phyloP scores from a whole-genome alignment of 2,888 invertebrate species.

The Parnassius mnemosyne region DNA sequence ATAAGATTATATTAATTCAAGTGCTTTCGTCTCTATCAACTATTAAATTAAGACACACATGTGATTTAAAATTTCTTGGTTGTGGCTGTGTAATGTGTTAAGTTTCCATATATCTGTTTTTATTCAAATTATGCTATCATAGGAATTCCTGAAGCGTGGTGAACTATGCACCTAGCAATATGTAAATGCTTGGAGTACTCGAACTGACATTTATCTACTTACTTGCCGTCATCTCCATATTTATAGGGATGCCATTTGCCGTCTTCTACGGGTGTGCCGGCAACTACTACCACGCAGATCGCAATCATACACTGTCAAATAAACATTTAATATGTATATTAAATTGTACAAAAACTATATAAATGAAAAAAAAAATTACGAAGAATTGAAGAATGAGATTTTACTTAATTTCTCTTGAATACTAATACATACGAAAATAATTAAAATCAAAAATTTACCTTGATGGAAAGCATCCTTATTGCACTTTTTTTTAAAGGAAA shows the following conservation, averaged over 20 bases:
- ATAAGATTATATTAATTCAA: no score
- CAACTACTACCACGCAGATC: conserved; percentile 55
- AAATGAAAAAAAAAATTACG: conserved; percentile 4
- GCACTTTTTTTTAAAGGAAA: conserved; percentile 43
- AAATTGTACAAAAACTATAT: conserved; percentile 2
- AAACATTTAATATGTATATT: conserved; percentile 24
- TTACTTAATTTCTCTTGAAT: no score
- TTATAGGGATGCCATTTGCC: conserved; percentile 67
- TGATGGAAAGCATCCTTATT: conserved; percentile 59
- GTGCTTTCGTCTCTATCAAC: no score
- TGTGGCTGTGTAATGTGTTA: no score
- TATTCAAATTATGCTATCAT: conserved; percentile 16
- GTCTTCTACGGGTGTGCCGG: conserved; percentile 53
- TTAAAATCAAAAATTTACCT: conserved; percentile 44
- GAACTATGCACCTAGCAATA: conserved; percentile 27
- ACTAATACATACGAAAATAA: conserved; percentile 9
- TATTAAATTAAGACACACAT: no score
- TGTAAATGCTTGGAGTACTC: conserved; percentile 32
- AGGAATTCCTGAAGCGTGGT: conserved; percentile 11
- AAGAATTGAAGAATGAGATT: no score
- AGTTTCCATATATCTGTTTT: background rate
- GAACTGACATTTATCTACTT: conserved; percentile 55
- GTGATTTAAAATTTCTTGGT: no score
- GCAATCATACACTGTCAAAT: conserved; percentile 57
- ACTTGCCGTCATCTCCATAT: conserved; percentile 68